A percentile compares a stretch with the other conserved stretches of the same genome.
These are phyloP conservation scores for Megaleporinus macrocephalus DNA, from an alignment of 2,113 vertebrate species.

Conservation along the genomic window DNA sequence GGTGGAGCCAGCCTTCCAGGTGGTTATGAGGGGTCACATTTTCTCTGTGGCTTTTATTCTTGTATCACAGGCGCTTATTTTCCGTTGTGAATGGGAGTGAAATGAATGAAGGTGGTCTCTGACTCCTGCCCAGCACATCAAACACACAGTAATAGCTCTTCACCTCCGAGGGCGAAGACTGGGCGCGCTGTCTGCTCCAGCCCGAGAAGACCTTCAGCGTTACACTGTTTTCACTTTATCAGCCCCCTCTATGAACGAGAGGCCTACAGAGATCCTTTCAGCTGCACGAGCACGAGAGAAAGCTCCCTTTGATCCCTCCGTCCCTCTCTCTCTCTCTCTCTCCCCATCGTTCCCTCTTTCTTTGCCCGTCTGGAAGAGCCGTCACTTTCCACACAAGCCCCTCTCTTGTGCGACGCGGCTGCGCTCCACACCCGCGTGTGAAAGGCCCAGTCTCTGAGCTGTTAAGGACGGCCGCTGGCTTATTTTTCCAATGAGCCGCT, in stretches of 20 bases:
- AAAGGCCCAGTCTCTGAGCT: constrained; percentile 83
- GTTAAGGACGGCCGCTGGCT: constrained; percentile 80
- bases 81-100: too few species aligned
- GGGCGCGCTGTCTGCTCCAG: constrained; percentile 1
- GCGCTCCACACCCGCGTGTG: constrained; percentile 70
- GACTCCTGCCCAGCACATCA: too few species aligned
- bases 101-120: too few species aligned
- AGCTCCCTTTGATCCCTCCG: constrained; percentile 77
- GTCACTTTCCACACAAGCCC: constrained; percentile 82
- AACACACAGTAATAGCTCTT: too few species aligned
- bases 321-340: constrained; percentile 43
- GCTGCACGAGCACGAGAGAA: constrained; percentile 74
- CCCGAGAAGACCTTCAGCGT: constrained; percentile 11
- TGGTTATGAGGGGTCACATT: too few species aligned
- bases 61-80: too few species aligned
- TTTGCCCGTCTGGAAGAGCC: constrained; percentile 72
- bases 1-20: too few species aligned
- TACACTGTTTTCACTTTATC: constrained; percentile 24
- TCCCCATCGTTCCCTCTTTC: constrained; percentile 28
- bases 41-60: too few species aligned
- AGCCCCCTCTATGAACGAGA: constrained; percentile 1
- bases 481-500: constrained; percentile 84
- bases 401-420: constrained; percentile 82
- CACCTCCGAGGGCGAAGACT: too few species aligned
- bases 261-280: constrained; percentile 62